Evolutionary conservation across 2,113 vertebrate species (phyloP), one percentile per base, ranked within the genome.

Genomic region (Girardinichthys multiradiatus): DNA sequence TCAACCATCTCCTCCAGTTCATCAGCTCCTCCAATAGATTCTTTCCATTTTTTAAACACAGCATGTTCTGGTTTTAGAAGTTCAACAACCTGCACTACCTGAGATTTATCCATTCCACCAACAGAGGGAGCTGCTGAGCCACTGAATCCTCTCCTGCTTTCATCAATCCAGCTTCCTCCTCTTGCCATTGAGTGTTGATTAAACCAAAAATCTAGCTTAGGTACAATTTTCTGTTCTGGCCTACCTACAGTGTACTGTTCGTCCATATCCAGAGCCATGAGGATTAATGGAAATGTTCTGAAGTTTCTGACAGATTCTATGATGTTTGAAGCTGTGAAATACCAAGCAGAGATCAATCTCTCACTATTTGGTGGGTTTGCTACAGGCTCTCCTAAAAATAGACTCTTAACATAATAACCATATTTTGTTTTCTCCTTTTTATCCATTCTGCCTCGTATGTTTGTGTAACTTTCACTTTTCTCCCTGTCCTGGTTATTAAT

Each of bases 241-340:
- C n/a, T n/a, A n/a, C n/a, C n/a, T n/a, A n/a, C n/a, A n/a, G n/a
- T n/a, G n/a, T n/a, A n/a, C n/a, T n/a, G n/a, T 5, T 37, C 4
- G 13, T 33, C 0, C 64, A 82, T 37, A 3, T 79, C n/a, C 35
- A 87, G 0, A 13, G 73, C 83, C 71, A 87, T 87, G 1, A 90
- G 79, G 9, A 9, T 4, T 30, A 78, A 27, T 37, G 81, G 72
- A 21, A 90, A 90, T 1, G 86, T 90, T 2, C 86, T 27, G 61
- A 86, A 80, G 21, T 90, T 90, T 70, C 88, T 76, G 0, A 12
- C 61, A 57, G 88, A 90, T 72, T 90, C 88, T 24, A 27, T 13
- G 29, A 89, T 80, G 33, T 75, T 7, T 45, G 85, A 84, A 61
- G 88, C 88, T 14, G 76, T 48, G 29, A 89, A 84, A 37, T 84